Evolutionary conservation across 1,140 invertebrate genomes (phyloP).

Genomic region (Penaeus indicus): DNA sequence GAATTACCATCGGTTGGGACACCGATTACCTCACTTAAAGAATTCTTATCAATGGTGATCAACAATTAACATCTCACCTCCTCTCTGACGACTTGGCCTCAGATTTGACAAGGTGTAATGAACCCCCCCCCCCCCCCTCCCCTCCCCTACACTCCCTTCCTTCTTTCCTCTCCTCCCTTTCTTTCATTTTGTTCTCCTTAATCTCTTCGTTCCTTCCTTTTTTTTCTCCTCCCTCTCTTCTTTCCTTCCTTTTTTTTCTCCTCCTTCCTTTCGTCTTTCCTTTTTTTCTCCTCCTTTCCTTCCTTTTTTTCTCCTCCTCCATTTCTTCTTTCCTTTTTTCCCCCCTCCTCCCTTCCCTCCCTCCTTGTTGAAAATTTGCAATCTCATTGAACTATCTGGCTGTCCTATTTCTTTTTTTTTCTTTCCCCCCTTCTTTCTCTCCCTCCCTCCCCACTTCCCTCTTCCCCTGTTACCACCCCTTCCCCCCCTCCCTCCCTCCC

Average conservation of each 20-base stretch:
- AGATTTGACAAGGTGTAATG: neutral
- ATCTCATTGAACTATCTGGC: too few species aligned
- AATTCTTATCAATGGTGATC: neutral
- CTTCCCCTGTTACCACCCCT: neutral
- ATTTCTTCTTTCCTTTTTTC: too few species aligned
- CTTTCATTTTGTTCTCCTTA: neutral
- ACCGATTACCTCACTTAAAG: neutral
- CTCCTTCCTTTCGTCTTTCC: neutral
- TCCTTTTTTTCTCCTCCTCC: too few species aligned
- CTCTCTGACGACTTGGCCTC: neutral
- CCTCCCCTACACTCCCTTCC: neutral
- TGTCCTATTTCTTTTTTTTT: too few species aligned
- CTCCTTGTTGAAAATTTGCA: too few species aligned
- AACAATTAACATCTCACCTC: too few species aligned
- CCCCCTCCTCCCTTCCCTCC: too few species aligned
- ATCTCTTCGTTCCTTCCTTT: neutral
- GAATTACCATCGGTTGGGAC: slow-evolving; percentile 5
- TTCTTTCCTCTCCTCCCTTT: neutral
- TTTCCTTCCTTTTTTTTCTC: neutral
- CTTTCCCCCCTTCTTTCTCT: neutral
- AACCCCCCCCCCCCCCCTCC: neutral
- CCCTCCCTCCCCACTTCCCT: neutral
- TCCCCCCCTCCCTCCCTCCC: neutral
- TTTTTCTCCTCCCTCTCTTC: neutral
- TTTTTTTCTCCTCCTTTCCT: too few species aligned